Percentiles rank a stretch among this genome's conserved stretches.
Conservation (phyloP, 1,140 invertebrate genomes). For the Eueides isabella region DNA sequence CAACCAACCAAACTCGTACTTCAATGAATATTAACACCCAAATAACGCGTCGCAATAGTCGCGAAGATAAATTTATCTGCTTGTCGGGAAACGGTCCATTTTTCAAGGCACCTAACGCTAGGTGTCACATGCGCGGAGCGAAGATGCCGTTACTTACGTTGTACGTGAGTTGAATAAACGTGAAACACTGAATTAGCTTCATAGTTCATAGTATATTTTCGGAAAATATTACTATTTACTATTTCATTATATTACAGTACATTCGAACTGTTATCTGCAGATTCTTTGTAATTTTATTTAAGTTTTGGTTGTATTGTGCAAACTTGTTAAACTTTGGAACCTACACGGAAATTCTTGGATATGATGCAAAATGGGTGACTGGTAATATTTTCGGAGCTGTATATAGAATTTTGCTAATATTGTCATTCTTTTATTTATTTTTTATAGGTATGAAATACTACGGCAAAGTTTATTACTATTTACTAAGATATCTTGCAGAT, state of each 20-base stretch:
- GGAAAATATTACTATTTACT: slow-evolving; percentile 53
- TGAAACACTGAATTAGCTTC: slow-evolving; percentile 66
- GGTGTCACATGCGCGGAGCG: slow-evolving; percentile 77
- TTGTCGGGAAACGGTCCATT: slow-evolving; percentile 76
- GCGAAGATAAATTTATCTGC: slow-evolving; percentile 77
- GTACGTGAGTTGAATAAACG: slow-evolving; percentile 73
- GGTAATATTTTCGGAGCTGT: neutral
- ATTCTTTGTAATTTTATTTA: neutral
- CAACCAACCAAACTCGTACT: neutral
- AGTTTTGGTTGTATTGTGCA: neutral
- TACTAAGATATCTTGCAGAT: no score
- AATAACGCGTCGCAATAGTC: slow-evolving; percentile 73
- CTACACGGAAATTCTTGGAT: neutral
- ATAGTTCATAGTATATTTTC: slow-evolving; percentile 61
- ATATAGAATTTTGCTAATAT: neutral
- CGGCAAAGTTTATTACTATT: no score
- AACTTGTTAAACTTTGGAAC: neutral
- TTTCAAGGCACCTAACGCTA: slow-evolving; percentile 80
- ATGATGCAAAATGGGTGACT: neutral
- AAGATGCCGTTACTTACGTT: slow-evolving; percentile 78
- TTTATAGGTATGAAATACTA: neutral
- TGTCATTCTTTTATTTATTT: neutral
- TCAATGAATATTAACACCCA: slow-evolving; percentile 79
- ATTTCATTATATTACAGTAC: slow-evolving; percentile 41
- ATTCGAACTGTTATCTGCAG: slow-evolving; percentile 27